These are phyloP conservation scores for Xestia ashworthii DNA, from an alignment of 2,888 invertebrate genomes.

Conservation along the genomic window DNA sequence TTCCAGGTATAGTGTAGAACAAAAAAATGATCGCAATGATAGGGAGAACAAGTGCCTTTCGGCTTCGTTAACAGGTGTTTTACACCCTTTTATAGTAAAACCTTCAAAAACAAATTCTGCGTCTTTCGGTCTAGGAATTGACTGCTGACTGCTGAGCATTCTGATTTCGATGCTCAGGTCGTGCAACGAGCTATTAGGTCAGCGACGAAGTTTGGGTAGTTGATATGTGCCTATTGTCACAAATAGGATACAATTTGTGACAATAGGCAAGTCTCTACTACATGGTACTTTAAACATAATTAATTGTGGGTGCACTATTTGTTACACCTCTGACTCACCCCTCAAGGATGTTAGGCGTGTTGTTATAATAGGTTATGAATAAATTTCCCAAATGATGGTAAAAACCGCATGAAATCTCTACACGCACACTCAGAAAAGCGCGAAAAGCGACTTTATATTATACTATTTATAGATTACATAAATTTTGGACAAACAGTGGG, in stretches of 20 bases:
- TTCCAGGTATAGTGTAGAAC: no score
- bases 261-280: not conserved
- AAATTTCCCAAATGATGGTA: not conserved
- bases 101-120: not conserved
- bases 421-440: not conserved
- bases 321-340: not conserved
- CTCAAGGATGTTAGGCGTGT: not conserved
- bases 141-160: not conserved
- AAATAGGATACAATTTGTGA: not conserved
- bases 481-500: slow-evolving; percentile 85
- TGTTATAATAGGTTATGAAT: not conserved
- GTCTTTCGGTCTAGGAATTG: not conserved
- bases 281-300: not conserved
- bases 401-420: not conserved
- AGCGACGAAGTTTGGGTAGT: not conserved
- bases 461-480: slow-evolving; percentile 71
- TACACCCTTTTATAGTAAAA: no score
- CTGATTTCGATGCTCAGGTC: not conserved
- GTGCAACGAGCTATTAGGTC: not conserved
- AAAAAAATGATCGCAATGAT: no score
- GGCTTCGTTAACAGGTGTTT: no score
- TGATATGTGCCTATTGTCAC: no score
- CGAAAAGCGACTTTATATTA: not conserved
- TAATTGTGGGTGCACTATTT: not conserved
- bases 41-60: no score